Evolutionary conservation across 2,113 vertebrate species (phyloP).

Genomic region (Equus przewalskii): DNA sequence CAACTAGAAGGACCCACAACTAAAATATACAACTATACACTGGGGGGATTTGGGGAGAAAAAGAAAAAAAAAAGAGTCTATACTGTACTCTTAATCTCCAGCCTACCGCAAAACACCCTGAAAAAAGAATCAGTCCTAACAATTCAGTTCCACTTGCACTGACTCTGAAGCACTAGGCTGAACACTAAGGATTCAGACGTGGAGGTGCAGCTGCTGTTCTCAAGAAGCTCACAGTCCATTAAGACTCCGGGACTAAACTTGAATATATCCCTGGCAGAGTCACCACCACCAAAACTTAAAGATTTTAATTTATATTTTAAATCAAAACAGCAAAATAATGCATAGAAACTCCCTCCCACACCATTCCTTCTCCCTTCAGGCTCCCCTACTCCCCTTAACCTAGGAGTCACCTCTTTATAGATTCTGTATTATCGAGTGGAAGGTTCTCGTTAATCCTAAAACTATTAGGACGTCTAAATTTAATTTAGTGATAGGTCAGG

Average conservation of each 20-base stretch:
- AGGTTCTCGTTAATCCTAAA: background rate
- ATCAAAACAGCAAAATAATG: background rate
- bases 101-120: background rate
- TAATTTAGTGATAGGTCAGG: background rate
- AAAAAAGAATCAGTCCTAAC: background rate
- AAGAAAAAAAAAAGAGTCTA: background rate
- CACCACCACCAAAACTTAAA: background rate
- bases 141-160: background rate
- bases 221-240: background rate
- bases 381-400: background rate
- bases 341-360: background rate
- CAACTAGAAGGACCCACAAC: no score
- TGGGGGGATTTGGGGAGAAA: no score
- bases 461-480: background rate
- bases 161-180: background rate
- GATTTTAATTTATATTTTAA: conserved; percentile 30
- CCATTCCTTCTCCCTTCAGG: background rate
- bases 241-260: background rate
- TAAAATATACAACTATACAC: no score
- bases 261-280: background rate
- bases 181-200: background rate
- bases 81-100: background rate
- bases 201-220: background rate
- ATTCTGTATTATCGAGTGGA: background rate
- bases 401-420: background rate